Base-by-base conservation (phyloP, 2,113 vertebrate genomes). In the Xiphophorus hellerii region DNA sequence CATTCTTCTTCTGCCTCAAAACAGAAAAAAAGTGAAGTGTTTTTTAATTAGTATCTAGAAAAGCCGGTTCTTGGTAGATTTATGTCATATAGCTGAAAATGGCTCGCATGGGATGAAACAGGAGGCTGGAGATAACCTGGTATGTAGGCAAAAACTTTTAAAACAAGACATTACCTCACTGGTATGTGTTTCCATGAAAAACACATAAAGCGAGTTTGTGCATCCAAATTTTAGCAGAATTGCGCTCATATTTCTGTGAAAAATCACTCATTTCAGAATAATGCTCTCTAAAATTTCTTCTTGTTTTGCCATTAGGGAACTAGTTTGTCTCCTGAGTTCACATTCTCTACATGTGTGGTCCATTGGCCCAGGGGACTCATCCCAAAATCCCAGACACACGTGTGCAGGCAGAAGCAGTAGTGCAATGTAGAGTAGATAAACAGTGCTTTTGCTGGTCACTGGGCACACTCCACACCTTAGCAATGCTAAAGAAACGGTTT, bases 321-420 rank as follows among this genome's bases (percentile, higher is more conserved):
- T 70, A 68, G 82, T 82, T 80, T 74, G 74, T 88, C 78, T 54
- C 31, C 80, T 68, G 87, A 89, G 89, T 94, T 92, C 92, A 93
- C 84, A 81, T 90, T 93, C 81, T 93, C 93, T 85, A 90, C 94
- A 93, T 95, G 94, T 95, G 94, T 95, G 94, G 94, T 95, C 94
- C 78, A 35, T 27, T 28, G 66, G 87, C 93, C 93, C 93, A 87
- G 51, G 89, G 93, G 93, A 92, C 84, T 91, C 82, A 92, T 93
- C 90, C 91, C 85, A 90, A 89, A 93, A 93, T 93, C 89, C 86
- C 91, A 90, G 91, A 89, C 93, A 93, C 92, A 94, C 91, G 90
- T 94, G 92, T 92, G 90, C 90, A 89, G 89, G 90, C 92, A 92
- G 90, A 93, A 88, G 92, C 91, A 92, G 93, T 91, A 93, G 91